Percentiles rank a stretch among this genome's conserved stretches.
phyloP scores from a whole-genome alignment of 2,797 vertebrate genomes.

The Lepilemur septentrionalis region DNA sequence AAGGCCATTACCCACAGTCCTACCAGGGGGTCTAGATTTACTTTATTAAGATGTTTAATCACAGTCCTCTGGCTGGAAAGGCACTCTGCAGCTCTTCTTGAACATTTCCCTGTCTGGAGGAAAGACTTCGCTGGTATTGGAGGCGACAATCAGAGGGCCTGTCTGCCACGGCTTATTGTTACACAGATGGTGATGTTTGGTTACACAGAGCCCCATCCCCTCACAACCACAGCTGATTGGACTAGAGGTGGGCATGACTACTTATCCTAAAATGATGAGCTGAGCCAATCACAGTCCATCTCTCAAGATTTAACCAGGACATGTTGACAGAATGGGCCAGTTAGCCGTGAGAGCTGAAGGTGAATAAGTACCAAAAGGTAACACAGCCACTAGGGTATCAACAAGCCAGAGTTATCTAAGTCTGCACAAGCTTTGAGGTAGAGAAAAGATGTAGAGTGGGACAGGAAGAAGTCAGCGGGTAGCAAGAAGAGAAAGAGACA shows the following conservation, averaged over 20 bases:
- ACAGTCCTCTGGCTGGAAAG: neutral
- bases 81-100: neutral
- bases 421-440: neutral
- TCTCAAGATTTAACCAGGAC: neutral
- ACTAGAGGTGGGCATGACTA: neutral
- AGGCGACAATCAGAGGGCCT: neutral
- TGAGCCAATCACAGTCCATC: neutral
- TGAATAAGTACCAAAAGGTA: neutral
- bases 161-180: neutral
- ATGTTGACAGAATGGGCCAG: neutral
- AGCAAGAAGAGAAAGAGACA: neutral
- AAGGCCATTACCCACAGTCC: neutral
- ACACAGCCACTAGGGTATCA: neutral
- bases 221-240: neutral
- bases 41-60: conserved; percentile 45
- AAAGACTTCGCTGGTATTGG: neutral
- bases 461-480: neutral
- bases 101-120: neutral
- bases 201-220: neutral
- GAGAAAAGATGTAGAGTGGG: neutral
- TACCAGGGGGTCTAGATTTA: conserved; percentile 5
- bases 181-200: neutral
- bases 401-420: neutral
- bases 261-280: neutral
- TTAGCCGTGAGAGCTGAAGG: neutral